Evolutionary conservation across 2,888 invertebrate genomes (phyloP).

Genomic region (Oligia fasciuncula): DNA sequence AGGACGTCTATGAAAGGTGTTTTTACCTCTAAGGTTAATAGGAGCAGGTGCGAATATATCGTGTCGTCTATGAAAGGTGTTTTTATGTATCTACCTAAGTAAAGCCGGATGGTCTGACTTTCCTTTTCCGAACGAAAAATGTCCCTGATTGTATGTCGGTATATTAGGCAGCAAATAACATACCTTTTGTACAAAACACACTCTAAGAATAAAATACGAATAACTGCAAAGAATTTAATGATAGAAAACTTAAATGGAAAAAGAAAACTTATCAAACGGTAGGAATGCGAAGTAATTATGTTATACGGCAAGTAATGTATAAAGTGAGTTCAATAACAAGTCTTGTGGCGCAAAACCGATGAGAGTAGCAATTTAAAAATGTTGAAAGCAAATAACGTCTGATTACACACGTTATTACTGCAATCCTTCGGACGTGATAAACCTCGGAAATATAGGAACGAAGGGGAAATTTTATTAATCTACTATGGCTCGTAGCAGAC

Average conservation of each 20-base stretch:
- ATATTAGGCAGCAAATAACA: background rate
- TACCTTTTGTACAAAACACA: background rate
- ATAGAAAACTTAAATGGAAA: constrained; percentile 5
- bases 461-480: constrained; percentile 36
- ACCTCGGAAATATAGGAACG: constrained; percentile 52
- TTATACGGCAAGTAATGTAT: constrained; percentile 54
- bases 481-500: background rate
- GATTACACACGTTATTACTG: constrained; percentile 64
- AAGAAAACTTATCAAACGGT: constrained; percentile 32
- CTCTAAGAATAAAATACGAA: constrained; percentile 2
- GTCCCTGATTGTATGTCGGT: too few relatives aligned
- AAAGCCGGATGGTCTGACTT: background rate
- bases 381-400: constrained; percentile 52
- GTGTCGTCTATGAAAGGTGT: background rate
- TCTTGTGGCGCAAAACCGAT: constrained; percentile 48
- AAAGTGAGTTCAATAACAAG: constrained; percentile 47
- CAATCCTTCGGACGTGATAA: constrained; percentile 68
- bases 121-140: background rate
- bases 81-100: too few relatives aligned
- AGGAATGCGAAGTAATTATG: constrained; percentile 40
- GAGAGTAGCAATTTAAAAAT: constrained; percentile 56
- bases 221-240: constrained; percentile 9
- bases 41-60: constrained; percentile 5
- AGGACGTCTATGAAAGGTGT: background rate
- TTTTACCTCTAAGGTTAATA: background rate